A percentile compares a stretch with the other conserved stretches of the same genome.
Evolutionary conservation across 1,140 invertebrate species (phyloP).

Genomic region (Drosophila busckii): DNA sequence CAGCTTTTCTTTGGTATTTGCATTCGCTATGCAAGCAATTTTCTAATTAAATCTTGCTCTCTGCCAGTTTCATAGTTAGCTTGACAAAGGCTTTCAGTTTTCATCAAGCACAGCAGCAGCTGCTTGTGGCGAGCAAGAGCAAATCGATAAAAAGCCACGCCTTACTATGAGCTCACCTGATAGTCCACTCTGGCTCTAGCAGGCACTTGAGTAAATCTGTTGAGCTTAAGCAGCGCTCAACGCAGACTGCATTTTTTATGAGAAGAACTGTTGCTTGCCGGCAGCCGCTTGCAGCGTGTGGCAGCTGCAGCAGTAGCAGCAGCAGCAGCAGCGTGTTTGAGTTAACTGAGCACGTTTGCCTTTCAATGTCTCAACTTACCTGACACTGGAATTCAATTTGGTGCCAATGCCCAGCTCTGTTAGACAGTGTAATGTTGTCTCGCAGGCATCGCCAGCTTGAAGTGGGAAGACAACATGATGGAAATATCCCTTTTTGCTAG

Average conservation of each 20-base stretch:
- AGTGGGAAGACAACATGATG: slow-evolving; percentile 86
- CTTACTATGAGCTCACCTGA: slow-evolving; percentile 15
- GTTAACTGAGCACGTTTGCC: slow-evolving; percentile 43
- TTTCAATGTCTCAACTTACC: slow-evolving; percentile 80
- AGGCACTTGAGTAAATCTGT: slow-evolving; percentile 6
- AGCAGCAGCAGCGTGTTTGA: slow-evolving; percentile 1
- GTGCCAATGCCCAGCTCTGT: slow-evolving; percentile 85
- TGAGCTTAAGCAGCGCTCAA: slow-evolving; percentile 2
- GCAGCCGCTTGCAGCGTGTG: too few species aligned
- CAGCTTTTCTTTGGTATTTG: slow-evolving; percentile 4
- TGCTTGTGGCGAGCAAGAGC: too few species aligned
- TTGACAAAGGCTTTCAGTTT: slow-evolving; percentile 8
- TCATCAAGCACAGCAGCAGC: slow-evolving; percentile 11
- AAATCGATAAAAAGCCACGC: slow-evolving; percentile 10
- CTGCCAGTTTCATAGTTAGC: not conserved
- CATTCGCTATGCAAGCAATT: too few species aligned
- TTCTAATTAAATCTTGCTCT: slow-evolving; percentile 22
- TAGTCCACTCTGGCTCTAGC: not conserved
- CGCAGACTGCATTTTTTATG: slow-evolving; percentile 40
- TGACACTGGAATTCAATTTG: slow-evolving; percentile 85
- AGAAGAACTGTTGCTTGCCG: too few species aligned
- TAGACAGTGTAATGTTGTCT: slow-evolving; percentile 85
- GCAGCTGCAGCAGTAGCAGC: not conserved
- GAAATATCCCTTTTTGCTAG: slow-evolving; percentile 83
- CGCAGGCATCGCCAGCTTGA: slow-evolving; percentile 84